These are phyloP conservation scores for Tinea trinotella DNA, from an alignment of 2,888 invertebrate species.

Conservation along the genomic window DNA sequence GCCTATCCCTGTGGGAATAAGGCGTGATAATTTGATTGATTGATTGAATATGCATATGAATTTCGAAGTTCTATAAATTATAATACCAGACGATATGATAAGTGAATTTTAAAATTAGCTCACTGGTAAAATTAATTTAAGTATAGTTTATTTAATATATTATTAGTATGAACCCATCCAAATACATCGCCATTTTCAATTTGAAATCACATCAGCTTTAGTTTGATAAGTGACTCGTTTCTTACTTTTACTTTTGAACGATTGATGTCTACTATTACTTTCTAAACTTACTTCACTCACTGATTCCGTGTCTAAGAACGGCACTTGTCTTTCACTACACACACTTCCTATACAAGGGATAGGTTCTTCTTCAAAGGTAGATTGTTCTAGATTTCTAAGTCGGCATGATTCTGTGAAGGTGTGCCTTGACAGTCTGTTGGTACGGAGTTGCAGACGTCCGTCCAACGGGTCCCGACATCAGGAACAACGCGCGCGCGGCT, in stretches of 20 bases:
- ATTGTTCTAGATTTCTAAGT: conserved; percentile 33
- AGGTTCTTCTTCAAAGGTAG: conserved; percentile 47
- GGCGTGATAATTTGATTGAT: no score
- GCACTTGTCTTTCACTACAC: conserved; percentile 30
- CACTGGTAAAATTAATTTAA: no score
- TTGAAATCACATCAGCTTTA: conserved; percentile 44
- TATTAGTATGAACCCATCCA: no score
- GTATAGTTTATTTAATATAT: no score
- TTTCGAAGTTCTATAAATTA: no score
- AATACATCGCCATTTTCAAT: background rate
- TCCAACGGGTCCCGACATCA: conserved; percentile 51
- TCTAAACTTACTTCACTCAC: conserved; percentile 58
- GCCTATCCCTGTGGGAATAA: no score
- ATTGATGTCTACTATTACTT: conserved; percentile 54
- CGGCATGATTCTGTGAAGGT: conserved; percentile 11
- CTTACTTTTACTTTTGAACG: conserved; percentile 40
- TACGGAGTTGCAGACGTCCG: conserved; percentile 38
- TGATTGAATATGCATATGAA: no score
- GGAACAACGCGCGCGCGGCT: conserved; percentile 50
- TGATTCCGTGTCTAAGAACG: conserved; percentile 44
- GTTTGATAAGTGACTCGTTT: conserved; percentile 60
- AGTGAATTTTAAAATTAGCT: no score
- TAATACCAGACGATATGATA: no score
- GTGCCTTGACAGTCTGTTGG: conserved; percentile 25
- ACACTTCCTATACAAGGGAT: conserved; percentile 44